Conservation (phyloP, 2,888 invertebrate species). For the Ophraella communa region DNA sequence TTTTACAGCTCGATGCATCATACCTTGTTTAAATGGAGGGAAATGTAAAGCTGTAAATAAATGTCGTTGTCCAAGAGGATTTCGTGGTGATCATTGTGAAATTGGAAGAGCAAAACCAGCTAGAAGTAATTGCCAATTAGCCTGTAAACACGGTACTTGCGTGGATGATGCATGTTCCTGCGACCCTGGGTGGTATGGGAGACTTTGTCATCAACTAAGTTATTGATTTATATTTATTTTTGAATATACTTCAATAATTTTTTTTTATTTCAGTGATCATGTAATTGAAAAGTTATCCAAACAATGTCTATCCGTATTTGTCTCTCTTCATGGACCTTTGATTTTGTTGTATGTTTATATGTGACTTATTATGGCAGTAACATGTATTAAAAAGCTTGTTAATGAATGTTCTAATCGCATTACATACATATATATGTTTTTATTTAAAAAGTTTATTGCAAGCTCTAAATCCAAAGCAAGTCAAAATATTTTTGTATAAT, state of each 20-base stretch:
- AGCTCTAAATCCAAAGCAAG: conserved; percentile 28
- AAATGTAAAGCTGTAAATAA: conserved; percentile 88
- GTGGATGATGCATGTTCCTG: conserved; percentile 76
- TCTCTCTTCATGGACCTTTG: neutral
- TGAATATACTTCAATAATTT: neutral
- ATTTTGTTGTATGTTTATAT: conserved; percentile 6
- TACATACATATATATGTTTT: conserved; percentile 16
- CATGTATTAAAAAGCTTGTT: conserved; percentile 13
- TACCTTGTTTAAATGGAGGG: conserved; percentile 91
- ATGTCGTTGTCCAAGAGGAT: conserved; percentile 85
- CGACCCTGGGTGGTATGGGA: conserved; percentile 83
- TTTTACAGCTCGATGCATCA: conserved; percentile 62
- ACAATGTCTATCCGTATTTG: conserved; percentile 11
- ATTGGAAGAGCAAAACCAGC: conserved; percentile 75
- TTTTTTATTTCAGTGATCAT: conserved; percentile 39
- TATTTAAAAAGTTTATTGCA: conserved; percentile 24
- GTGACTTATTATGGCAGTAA: neutral
- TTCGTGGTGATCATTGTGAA: conserved; percentile 90
- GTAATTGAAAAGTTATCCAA: conserved; percentile 17
- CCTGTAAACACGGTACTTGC: conserved; percentile 81
- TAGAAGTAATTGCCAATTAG: conserved; percentile 74
- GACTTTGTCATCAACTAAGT: conserved; percentile 81
- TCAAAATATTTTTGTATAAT: conserved; percentile 37
- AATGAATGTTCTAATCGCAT: conserved; percentile 10
- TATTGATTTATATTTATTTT: neutral